Evolutionary conservation across 1,140 invertebrate species (phyloP).

Genomic region (Listronotus oregonensis): DNA sequence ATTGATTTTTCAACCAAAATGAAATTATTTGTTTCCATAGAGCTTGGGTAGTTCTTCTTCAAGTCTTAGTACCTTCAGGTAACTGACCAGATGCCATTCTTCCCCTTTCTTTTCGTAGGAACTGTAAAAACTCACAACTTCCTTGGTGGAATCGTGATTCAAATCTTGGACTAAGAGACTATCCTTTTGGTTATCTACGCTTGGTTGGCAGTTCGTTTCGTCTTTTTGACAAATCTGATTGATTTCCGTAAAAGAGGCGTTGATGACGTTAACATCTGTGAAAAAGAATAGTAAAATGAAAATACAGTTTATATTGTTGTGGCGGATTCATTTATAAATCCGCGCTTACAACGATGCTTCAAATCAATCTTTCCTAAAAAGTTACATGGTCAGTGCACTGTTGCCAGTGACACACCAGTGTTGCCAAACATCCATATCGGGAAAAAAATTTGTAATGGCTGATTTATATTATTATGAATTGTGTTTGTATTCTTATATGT

Average conservation of each 20-base stretch:
- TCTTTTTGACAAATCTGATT: conserved; percentile 68
- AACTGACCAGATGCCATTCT: conserved; percentile 62
- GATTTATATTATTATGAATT: no score
- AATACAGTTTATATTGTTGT: no score
- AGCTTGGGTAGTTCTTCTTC: conserved; percentile 71
- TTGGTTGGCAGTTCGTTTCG: conserved; percentile 71
- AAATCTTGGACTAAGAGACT: conserved; percentile 73
- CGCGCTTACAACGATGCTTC: no score
- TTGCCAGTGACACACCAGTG: no score
- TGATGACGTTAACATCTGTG: conserved; percentile 69
- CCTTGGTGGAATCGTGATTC: conserved; percentile 72
- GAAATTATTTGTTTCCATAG: conserved; percentile 56
- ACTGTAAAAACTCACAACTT: conserved; percentile 75
- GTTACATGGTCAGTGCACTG: no score
- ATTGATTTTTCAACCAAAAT: not conserved
- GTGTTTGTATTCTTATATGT: no score
- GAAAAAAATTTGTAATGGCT: no score
- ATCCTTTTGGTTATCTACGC: conserved; percentile 69
- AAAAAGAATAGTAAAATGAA: not conserved
- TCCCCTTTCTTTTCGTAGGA: conserved; percentile 63
- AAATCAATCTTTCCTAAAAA: no score
- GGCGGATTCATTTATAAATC: not conserved
- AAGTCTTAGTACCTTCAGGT: conserved; percentile 67
- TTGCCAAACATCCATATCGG: no score
- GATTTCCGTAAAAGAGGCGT: conserved; percentile 74